Evolutionary conservation across 2,113 vertebrate genomes (phyloP), one percentile per base, ranked within the genome.

Genomic region (Prochilodus magdalenae): DNA sequence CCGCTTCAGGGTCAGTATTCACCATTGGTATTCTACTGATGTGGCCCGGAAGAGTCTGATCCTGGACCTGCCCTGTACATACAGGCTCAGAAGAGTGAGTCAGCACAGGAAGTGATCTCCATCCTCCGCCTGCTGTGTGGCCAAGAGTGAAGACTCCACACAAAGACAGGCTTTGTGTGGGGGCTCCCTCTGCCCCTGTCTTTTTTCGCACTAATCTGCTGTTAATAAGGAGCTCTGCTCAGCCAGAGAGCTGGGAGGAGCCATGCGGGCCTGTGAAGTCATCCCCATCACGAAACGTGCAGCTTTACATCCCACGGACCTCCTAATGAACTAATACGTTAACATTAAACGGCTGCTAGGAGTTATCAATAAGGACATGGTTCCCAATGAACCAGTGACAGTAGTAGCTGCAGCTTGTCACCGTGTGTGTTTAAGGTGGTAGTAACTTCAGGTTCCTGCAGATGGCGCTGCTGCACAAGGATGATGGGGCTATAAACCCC

Each of bases 101-200:
- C 88, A 92, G 91, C 81, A 69, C 90, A 95, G 93, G 93, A 94
- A 95, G 91, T 93, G 91, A 91, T 92, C 89, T 89, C 90, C 93
- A 91, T 91, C 92, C 92, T 80, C 89, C 91, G 92, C 93, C 91
- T 91, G 91, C 92, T 93, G 93, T 93, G 94, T 93, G 92, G 94
- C 91, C 93, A 92, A 93, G 91, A 93, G 90, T 89, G 89, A 91
- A 90, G 91, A 90, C 89, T 84, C 86, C 67, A 92, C 89, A 94
- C 94, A 94, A 94, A 93, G 93, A 87, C 88, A 74, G 72, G 86
- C 93, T 93, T 94, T 94, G 94, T 94, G 79, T 85, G 47, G 83
- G 74, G 81, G 84, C 85, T 88, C 88, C 84, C 72, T 76, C 27
- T 85, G n/a, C 80, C 89, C 90, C 89, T 86, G 51, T 69, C 90